Evolutionary conservation across 2,888 invertebrate genomes (phyloP), one percentile per base, ranked within the genome.

Genomic region (Nemapogon koenigi): DNA sequence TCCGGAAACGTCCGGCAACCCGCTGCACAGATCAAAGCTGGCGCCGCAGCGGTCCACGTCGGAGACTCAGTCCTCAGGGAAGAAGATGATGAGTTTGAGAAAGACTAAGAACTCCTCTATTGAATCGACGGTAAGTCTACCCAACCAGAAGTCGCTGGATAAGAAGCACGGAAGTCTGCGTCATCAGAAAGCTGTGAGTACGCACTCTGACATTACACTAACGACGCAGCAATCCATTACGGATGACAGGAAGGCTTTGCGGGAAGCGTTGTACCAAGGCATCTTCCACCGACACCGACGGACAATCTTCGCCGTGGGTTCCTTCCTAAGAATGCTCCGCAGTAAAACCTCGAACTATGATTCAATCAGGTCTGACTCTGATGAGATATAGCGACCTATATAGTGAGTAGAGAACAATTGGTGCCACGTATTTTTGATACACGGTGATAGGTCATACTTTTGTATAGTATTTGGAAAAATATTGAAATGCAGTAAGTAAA

Each of bases 321-420:
- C 88, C 33, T 89, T 89, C 59, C 71, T 89, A 41, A 81, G 88
- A 46, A 88, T 89, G 88, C 65, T 89, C 47, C 83, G 86, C 51
- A 86, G 84, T 57, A 87, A 87, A 62, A 88, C 88, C 53, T 87
- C 88, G 42, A 88, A 88, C 62, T 88, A 89, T 55, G 88, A 88
- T 59, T 88, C 87, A 36, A 88, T 89, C 65, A 82, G 88, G 49
- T 84, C 80, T 18, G 81, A 81, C 43, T 80, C 81, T 4, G 81
- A 81, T 50, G 80, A 80, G 48, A 79, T 80, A 62, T 81, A 79
- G 72, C 73, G 60, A 57, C 55, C 51, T 33, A 19, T 2, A 33
- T 18, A 33, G 19, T 33, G 13, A 33, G 15, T 10, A 31, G 31
- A 19, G 19, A 33, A 33, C 15, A 6, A 46, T 55, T 65, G 66